Conservation (phyloP, 2,888 invertebrate genomes). For the Nomada fabriciana region DNA sequence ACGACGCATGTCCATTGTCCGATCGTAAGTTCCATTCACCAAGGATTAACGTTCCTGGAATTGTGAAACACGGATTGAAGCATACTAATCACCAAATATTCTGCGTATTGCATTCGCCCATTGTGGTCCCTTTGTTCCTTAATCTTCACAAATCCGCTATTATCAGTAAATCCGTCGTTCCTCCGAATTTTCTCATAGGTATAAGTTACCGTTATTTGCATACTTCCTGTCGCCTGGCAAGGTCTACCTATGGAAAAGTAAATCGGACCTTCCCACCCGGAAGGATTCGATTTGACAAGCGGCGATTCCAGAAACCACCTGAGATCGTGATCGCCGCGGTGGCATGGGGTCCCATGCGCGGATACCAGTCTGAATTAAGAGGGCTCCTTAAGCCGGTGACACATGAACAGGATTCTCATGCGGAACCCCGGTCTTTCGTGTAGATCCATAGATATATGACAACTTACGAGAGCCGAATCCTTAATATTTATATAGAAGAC, state of each 20-base stretch:
- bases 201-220: slow-evolving; percentile 78
- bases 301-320: slow-evolving; percentile 69
- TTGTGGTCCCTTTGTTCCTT: slow-evolving; percentile 8
- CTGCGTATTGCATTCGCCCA: background rate
- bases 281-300: slow-evolving; percentile 74
- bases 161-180: slow-evolving; percentile 51
- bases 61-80: background rate
- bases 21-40: background rate
- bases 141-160: slow-evolving; percentile 5
- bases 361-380: slow-evolving; percentile 68
- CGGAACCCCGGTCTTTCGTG: slow-evolving; percentile 40
- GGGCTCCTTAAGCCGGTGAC: slow-evolving; percentile 53
- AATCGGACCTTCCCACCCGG: slow-evolving; percentile 54
- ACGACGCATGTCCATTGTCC: too few relatives aligned
- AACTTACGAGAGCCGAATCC: slow-evolving; percentile 28
- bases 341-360: slow-evolving; percentile 54
- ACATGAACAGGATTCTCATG: slow-evolving; percentile 51
- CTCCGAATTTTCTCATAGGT: slow-evolving; percentile 77
- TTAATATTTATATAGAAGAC: slow-evolving; percentile 15
- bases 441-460: slow-evolving; percentile 41
- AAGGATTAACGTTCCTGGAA: background rate
- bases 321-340: slow-evolving; percentile 37
- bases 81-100: background rate
- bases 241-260: slow-evolving; percentile 60
- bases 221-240: slow-evolving; percentile 63